phyloP scores from a whole-genome alignment of 2,113 vertebrate genomes.

The Equus przewalskii region DNA sequence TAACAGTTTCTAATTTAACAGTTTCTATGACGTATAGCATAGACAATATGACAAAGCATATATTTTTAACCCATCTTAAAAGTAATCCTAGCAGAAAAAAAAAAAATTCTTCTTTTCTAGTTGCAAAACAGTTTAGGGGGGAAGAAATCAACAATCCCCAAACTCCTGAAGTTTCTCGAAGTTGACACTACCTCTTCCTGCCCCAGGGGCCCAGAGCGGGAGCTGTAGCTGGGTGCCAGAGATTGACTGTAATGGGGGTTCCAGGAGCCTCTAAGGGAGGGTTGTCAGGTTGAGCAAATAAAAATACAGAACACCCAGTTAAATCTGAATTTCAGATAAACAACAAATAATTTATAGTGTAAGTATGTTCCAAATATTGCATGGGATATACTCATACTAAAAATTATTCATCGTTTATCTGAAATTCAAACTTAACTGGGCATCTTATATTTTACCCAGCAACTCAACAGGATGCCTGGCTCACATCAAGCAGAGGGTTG shows the following conservation, averaged over 20 bases:
- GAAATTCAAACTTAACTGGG: neutral
- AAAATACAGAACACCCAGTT: neutral
- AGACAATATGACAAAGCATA: neutral
- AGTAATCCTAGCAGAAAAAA: neutral
- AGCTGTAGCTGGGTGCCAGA: neutral
- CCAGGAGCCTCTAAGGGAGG: neutral
- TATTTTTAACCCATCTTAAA: slow-evolving; percentile 30
- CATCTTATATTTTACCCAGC: neutral
- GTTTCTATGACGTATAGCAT: neutral
- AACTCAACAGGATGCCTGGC: neutral
- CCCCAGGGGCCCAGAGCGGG: neutral
- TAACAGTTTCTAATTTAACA: neutral
- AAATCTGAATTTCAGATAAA: slow-evolving; percentile 55
- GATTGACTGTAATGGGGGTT: neutral
- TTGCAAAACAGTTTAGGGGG: neutral
- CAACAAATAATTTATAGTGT: neutral
- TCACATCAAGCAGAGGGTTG: neutral
- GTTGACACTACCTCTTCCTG: neutral
- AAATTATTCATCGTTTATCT: neutral
- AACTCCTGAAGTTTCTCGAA: neutral
- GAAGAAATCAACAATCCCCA: neutral
- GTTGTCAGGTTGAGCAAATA: neutral
- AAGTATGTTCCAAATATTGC: neutral
- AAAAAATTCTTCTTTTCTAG: neutral
- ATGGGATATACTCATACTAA: neutral